These are phyloP conservation scores for Drosophila sechellia DNA, from an alignment of 1,140 invertebrate genomes.

Conservation along the genomic window DNA sequence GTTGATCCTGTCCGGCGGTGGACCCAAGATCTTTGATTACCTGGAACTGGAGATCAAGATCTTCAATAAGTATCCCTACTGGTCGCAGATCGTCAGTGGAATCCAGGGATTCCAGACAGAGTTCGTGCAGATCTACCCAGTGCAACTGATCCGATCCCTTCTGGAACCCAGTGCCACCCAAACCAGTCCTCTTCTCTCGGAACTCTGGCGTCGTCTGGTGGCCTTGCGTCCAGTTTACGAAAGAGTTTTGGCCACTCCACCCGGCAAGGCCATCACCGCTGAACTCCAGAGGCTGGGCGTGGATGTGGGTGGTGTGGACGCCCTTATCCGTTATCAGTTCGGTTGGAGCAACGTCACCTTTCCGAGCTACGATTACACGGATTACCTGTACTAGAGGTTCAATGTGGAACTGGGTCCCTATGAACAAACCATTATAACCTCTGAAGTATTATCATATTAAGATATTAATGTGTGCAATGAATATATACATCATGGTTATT, in stretches of 20 bases:
- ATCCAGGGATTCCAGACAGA: slow-evolving; percentile 68
- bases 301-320: slow-evolving; percentile 43
- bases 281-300: slow-evolving; percentile 56
- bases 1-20: slow-evolving; percentile 53
- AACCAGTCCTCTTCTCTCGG: slow-evolving; percentile 44
- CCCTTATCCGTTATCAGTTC: slow-evolving; percentile 53
- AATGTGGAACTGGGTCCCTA: neutral
- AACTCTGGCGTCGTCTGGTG: slow-evolving; percentile 67
- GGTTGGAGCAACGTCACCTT: slow-evolving; percentile 62
- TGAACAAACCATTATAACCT: neutral
- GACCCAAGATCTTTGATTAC: slow-evolving; percentile 60
- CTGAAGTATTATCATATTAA: neutral
- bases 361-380: slow-evolving; percentile 35
- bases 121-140: slow-evolving; percentile 55
- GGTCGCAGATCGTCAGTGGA: slow-evolving; percentile 60
- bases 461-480: too few relatives aligned
- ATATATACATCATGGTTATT: too few relatives aligned
- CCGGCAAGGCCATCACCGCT: slow-evolving; percentile 13
- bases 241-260: slow-evolving; percentile 48
- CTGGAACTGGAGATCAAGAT: slow-evolving; percentile 69
- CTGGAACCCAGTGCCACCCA: slow-evolving; percentile 53
- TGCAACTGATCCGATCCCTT: slow-evolving; percentile 45
- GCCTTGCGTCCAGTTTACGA: slow-evolving; percentile 68
- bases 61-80: slow-evolving; percentile 70
- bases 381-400: slow-evolving; percentile 28